Percentiles rank a stretch among this genome's conserved stretches.
phyloP scores from a whole-genome alignment of 2,113 vertebrate genomes.

The Speoplatyrhinus poulsoni region DNA sequence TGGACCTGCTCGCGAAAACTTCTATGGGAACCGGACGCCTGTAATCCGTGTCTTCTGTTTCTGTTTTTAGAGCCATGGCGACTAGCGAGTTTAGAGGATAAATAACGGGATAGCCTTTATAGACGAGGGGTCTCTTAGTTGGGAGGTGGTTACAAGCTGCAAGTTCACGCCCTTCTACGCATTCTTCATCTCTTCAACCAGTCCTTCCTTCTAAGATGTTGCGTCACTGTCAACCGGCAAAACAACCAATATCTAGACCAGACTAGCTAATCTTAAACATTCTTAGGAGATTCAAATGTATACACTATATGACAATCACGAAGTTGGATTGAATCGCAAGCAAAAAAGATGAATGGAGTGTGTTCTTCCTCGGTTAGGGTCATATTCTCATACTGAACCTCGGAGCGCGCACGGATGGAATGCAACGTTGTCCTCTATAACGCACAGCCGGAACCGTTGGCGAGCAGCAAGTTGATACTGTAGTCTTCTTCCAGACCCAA shows the following conservation, averaged over 20 bases:
- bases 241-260: conserved; percentile 4
- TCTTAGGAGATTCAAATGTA: conserved; percentile 2
- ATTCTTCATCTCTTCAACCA: conserved; percentile 39
- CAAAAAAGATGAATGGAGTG: conserved; percentile 2
- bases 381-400: conserved; percentile 42
- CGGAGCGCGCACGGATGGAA: conserved; percentile 59
- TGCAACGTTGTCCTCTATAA: conserved; percentile 49
- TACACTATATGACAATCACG: neutral
- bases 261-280: conserved; percentile 18
- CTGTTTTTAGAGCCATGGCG: conserved; percentile 90
- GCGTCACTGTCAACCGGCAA: conserved; percentile 60
- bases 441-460: conserved; percentile 43
- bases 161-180: conserved; percentile 75
- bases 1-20: conserved; percentile 96
- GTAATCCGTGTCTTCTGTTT: conserved; percentile 89
- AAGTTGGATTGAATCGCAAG: conserved; percentile 7
- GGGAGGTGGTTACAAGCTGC: conserved; percentile 38
- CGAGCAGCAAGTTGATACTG: conserved; percentile 38
- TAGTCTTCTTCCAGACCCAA: conserved; percentile 6
- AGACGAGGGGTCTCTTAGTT: conserved; percentile 29
- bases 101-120: neutral
- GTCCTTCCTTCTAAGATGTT: conserved; percentile 53
- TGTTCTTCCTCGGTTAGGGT: conserved; percentile 38
- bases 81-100: conserved; percentile 15
- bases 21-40: conserved; percentile 87